These are phyloP conservation scores for Neomorphus geoffroyi DNA, from an alignment of 2,797 vertebrate genomes.

Conservation along the genomic window DNA sequence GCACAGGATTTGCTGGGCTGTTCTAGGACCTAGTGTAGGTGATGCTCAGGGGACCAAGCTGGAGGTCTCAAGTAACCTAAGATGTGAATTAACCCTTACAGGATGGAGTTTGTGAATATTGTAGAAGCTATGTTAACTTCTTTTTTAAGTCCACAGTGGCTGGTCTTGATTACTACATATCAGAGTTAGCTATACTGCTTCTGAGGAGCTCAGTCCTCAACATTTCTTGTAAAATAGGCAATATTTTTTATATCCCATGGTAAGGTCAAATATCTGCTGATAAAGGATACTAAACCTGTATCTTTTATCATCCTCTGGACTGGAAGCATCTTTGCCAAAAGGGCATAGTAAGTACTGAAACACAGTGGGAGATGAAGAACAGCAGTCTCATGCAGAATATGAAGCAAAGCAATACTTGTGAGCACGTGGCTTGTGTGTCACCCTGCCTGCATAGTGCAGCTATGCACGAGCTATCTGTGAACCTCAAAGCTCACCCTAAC, in stretches of 20 bases:
- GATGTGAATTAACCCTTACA: neutral
- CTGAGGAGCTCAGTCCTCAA: neutral
- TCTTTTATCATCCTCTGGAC: neutral
- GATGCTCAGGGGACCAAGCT: neutral
- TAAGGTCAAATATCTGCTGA: neutral
- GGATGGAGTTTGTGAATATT: neutral
- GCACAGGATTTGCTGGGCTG: neutral
- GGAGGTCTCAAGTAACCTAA: neutral
- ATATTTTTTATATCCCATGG: neutral
- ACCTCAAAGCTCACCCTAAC: neutral
- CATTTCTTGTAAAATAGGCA: neutral
- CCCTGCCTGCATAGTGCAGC: accelerated
- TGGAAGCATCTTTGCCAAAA: neutral
- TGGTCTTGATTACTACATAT: neutral
- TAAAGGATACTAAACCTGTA: neutral
- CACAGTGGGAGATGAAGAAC: accelerated
- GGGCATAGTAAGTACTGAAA: neutral
- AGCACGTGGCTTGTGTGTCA: accelerated
- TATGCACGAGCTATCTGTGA: neutral
- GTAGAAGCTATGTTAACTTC: neutral
- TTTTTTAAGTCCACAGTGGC: neutral
- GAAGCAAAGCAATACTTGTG: accelerated
- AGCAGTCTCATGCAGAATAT: neutral
- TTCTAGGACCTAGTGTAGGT: neutral
- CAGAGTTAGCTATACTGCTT: neutral